Percentiles rank a stretch among this genome's conserved stretches.
These are phyloP conservation scores for Polietes domitor DNA, from an alignment of 2,888 invertebrate species.

Conservation along the genomic window DNA sequence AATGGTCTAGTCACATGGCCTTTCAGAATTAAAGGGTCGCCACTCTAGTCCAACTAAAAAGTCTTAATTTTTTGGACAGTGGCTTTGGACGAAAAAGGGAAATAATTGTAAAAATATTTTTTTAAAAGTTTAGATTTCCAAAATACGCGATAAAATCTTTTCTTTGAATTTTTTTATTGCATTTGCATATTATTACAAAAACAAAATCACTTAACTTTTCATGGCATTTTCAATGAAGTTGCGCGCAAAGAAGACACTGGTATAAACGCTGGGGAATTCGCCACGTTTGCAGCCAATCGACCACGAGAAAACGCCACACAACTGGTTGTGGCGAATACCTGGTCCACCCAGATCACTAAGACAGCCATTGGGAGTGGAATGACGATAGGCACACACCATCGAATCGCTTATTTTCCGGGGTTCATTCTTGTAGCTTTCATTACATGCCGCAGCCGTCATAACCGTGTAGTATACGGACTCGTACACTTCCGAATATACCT, in stretches of 20 bases:
- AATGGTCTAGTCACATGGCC: no score
- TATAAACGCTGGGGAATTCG: constrained; percentile 74
- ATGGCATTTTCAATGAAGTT: not conserved
- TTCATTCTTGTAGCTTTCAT: not conserved
- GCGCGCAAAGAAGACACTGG: constrained; percentile 69
- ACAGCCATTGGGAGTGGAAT: constrained; percentile 70
- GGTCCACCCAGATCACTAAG: constrained; percentile 80
- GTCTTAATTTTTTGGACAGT: no score
- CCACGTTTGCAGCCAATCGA: constrained; percentile 71
- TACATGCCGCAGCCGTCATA: not conserved
- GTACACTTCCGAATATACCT: not conserved
- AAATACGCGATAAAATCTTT: no score
- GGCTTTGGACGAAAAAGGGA: no score
- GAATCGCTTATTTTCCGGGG: constrained; percentile 68
- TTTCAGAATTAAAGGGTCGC: no score
- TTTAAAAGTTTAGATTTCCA: no score
- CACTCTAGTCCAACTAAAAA: no score
- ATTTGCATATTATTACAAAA: no score
- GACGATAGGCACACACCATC: constrained; percentile 77
- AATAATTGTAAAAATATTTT: no score
- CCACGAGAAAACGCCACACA: constrained; percentile 75
- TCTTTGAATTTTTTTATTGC: no score
- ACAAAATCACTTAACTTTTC: not conserved
- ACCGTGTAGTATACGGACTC: not conserved
- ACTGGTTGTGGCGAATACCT: constrained; percentile 69